Evolutionary conservation across 1,140 invertebrate species (phyloP).

Genomic region (Aphaenogaster ashmeadi): DNA sequence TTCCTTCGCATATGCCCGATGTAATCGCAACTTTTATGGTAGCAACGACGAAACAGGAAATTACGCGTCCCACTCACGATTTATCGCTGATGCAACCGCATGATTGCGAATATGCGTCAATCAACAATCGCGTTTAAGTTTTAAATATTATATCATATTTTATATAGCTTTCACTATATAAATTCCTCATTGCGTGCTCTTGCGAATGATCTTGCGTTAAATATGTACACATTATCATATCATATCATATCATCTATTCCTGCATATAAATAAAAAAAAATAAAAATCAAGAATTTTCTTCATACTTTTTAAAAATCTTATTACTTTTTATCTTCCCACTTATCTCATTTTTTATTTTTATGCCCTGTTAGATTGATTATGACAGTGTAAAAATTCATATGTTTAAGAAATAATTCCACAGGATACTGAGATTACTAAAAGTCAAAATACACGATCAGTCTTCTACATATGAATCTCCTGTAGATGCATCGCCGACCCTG

Average conservation of each 20-base stretch:
- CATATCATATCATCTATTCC: neutral
- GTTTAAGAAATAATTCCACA: neutral
- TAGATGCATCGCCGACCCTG: slow-evolving; percentile 25
- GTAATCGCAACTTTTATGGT: neutral
- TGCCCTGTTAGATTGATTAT: neutral
- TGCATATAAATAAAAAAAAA: neutral
- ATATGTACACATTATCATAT: neutral
- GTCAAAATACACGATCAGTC: slow-evolving; percentile 28
- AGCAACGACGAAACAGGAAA: slow-evolving; percentile 41
- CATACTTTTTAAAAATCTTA: neutral
- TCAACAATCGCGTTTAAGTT: slow-evolving; percentile 27
- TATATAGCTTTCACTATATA: neutral
- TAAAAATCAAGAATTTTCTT: neutral
- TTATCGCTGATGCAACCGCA: slow-evolving; percentile 47
- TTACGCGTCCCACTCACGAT: slow-evolving; percentile 53
- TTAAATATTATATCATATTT: slow-evolving; percentile 24
- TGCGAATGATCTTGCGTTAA: neutral
- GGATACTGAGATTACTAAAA: slow-evolving; percentile 40
- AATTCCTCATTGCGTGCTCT: neutral
- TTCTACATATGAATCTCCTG: slow-evolving; percentile 4
- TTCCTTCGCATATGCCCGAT: neutral
- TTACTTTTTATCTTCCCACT: neutral
- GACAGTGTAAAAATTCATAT: neutral
- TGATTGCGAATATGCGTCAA: slow-evolving; percentile 58
- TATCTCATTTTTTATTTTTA: neutral